Evolutionary conservation across 2,888 invertebrate genomes (phyloP), one percentile per base, ranked within the genome.

Genomic region (Mantis religiosa): DNA sequence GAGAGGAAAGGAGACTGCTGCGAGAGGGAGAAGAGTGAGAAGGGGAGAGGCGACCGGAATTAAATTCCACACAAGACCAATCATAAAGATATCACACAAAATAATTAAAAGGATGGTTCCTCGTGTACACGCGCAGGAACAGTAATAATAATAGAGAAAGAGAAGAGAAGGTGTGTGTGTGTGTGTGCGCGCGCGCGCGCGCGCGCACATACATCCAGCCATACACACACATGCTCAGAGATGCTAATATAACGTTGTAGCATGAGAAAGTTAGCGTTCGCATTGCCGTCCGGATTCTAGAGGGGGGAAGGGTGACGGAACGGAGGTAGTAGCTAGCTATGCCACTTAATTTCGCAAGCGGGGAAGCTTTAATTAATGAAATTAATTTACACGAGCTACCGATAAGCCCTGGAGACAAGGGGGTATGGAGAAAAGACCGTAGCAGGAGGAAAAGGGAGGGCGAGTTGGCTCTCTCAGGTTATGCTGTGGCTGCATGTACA

Each of bases 331-430:
- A 71, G 54, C 54, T 71, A 84, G 86, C 89, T 82, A 89, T 82
- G 88, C 90, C 90, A 89, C 90, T 90, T 90, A 90, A 90, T 90
- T 90, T 89, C 88, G 86, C 85, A 82, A 86, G 88, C 83, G 89
- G 85, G 82, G 83, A 84, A 71, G 90, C 89, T 90, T 90, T 90
- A 90, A 90, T 90, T 90, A 90, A 90, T 90, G 90, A 90, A 90
- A 90, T 90, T 90, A 90, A 90, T 90, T 90, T 90, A 87, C 90
- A 88, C 84, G 89, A 89, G 90, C 88, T 88, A 89, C 90, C 90
- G 89, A 90, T 90, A 90, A 90, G 88, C 90, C 88, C 89, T 84
- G 30, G 89, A 89, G 89, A 89, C 85, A 88, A 82, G 84, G 82
- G 81, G 54, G 28, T n/a, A 7, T 54, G 85, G 88, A 34, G 34